Evolutionary conservation across 2,113 vertebrate species (phyloP).

Genomic region (Lates calcarifer): DNA sequence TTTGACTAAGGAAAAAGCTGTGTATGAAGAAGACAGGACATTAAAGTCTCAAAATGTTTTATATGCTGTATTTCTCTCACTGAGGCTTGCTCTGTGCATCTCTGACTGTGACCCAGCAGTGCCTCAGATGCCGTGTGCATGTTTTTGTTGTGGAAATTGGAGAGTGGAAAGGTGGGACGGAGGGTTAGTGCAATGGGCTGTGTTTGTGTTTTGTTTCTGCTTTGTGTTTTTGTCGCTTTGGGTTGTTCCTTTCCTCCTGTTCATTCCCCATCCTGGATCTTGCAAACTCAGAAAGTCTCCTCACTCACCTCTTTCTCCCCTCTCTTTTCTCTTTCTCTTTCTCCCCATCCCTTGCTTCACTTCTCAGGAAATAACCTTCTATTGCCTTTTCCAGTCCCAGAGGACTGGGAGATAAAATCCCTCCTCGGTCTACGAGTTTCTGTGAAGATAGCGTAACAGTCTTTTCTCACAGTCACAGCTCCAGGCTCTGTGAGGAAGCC

Average conservation of each 20-base stretch:
- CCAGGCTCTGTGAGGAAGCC: constrained; percentile 71
- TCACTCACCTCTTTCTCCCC: constrained; percentile 46
- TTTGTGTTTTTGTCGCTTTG: constrained; percentile 61
- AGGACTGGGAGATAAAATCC: constrained; percentile 80
- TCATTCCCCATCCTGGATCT: constrained; percentile 42
- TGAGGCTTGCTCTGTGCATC: constrained; percentile 24
- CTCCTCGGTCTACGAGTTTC: constrained; percentile 70
- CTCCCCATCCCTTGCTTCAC: constrained; percentile 59
- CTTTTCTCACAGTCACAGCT: constrained; percentile 76
- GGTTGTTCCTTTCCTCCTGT: constrained; percentile 46
- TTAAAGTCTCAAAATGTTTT: constrained; percentile 46
- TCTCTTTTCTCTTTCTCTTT: constrained; percentile 28
- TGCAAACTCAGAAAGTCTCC: constrained; percentile 42
- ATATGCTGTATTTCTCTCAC: constrained; percentile 40
- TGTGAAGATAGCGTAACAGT: constrained; percentile 76
- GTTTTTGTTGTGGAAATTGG: constrained; percentile 76
- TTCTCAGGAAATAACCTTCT: constrained; percentile 78
- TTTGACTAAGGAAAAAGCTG: constrained; percentile 45
- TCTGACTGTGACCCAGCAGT: constrained; percentile 48
- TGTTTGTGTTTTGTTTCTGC: constrained; percentile 71
- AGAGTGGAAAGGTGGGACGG: constrained; percentile 57
- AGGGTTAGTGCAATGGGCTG: constrained; percentile 42
- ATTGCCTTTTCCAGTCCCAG: constrained; percentile 75
- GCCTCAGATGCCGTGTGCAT: constrained; percentile 29
- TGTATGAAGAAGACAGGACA: constrained; percentile 40